Evolutionary conservation across 2,888 invertebrate genomes (phyloP), one percentile per base, ranked within the genome.

Genomic region (Ceramica pisi): DNA sequence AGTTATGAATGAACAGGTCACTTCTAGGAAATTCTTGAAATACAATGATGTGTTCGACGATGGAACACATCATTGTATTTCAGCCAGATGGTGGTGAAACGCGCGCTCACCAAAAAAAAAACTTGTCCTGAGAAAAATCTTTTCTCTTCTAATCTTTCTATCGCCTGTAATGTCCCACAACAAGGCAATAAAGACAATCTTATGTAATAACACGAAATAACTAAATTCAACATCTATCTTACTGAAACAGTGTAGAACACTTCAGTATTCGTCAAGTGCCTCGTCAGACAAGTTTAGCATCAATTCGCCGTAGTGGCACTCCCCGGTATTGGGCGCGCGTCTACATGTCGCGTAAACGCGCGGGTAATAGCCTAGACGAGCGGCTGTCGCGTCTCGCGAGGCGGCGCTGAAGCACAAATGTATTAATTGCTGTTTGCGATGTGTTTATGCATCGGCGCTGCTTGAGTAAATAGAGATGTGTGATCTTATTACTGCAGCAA

Each of bases 391-490:
- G 41, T 10, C n/a, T 38, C 48, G 10, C 50, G 21, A 70, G 21
- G 46, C 31, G 38, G 26, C 35, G 55, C 16, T 12, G 16, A 35
- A 61, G 8, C n/a, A 56, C 57, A 21, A 14, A 41, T 78, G 23
- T 57, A 75, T 63, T 80, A 80, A 80, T 70, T 80, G 60, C 19
- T 70, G 63, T 69, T 61, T 61, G 57, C 44, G 23, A 63, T 70
- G 53, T 64, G 56, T 71, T 60, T 56, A 60, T 55, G 44, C 59
- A 50, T 26, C 12, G 35, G 12, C 16, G 44, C 12, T n/a, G 8
- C 21, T 71, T 26, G 1, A 59, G 41, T 41, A 14, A 60, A 26
- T 59, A 35, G 6, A 35, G 9, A 26, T 23, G 41, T 26, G 12
- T 44, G 26, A 50, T 38, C 21, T 19, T 44, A 50, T 71, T 50